Base-by-base conservation (phyloP, 1,140 invertebrate genomes). In the Sycobia sp. region DNA sequence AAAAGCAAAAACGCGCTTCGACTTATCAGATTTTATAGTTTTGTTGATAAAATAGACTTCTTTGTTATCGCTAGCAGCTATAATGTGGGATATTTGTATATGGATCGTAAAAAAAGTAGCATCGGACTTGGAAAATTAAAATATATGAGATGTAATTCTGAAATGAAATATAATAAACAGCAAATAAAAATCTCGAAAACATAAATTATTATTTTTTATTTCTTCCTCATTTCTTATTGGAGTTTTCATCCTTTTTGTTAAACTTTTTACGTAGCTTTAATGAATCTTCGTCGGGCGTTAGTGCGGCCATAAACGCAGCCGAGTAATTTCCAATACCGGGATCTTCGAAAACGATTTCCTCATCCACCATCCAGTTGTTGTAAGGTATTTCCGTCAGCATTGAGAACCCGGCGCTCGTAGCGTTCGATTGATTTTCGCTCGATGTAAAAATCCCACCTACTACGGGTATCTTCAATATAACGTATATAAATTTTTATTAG, bases 271-370 rank as follows among this genome's bases (percentile, higher is more conserved):
- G 4, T 38, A 43, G 44, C 62, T 41, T 22, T 57, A 41, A 60
- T 57, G 27, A 47, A 3, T 38, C 60, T 18, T 57, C 22, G 0
- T 25, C 16, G 0, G 47, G 18, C 34, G 59, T 51, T 1, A 47
- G 8, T 49, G 53, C 66, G 7, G 64, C 83, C 86, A 88, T 87
- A n/a, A 88, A 71, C 7, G 85, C 83, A 18, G 82, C 85, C 3
- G 85, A 83, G 56, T 85, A 85, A 73, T 88, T 88, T 3, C 85
- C 85, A 3, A 79, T 70, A 3, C 86, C 86, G 0, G 84, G 82
- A 67, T 86, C 81, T 57, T 77, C 78, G 67, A 87, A 87, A 1
- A 86, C 73, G 32, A 86, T 70, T 68, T 83, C 64, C 4, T 84
- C 78, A 62, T 85, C 67, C 53, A 85, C 73, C 8, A 83, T 60